Evolutionary conservation across 2,113 vertebrate genomes (phyloP), one percentile per base, ranked within the genome.

Genomic region (Takifugu flavidus): DNA sequence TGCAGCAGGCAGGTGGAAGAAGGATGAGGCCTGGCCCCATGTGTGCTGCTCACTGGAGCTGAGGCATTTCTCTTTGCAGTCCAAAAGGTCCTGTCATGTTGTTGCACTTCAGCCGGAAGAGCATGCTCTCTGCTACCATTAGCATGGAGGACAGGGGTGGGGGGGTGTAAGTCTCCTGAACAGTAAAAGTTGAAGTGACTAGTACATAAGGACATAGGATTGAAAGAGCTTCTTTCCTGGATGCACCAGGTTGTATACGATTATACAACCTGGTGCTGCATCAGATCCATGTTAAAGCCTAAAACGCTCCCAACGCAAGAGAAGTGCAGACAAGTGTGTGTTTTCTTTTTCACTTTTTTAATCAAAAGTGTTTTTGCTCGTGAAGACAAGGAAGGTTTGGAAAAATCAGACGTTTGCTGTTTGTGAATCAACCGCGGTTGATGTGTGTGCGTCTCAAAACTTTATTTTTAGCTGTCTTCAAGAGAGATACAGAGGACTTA

Each of bases 101-200:
- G 61, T 69, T 74, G 53, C 66, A 43, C 68, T 67, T n/a, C 34
- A 5, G 59, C 26, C 71, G 70, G 58, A 47, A 45, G 50, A 43
- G 61, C 59, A 76, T 27, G 20, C 44, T 63, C 63, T 77, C 61
- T 65, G 79, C 78, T 82, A 78, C 58, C 53, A 78, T 82, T 83
- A 77, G 57, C 47, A 54, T 56, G 13, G 53, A 60, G 29, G 29
- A 11, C 7, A 10, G 34, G 8, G 3, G 7, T 6, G 7, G 7
- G 7, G 7, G 7, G 7, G 34, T 20, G 20, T 20, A 20, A 20
- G 20, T 20, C 34, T 39, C 8, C 34, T 10, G 7, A 39, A 39
- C 34, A 39, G 34, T 39, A 39, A 39, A 39, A 39, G 4, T 10
- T 10, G 7, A 10, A 39, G 8, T 39, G 34, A 39, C 11, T 39